Base-by-base conservation (phyloP, 2,113 vertebrate species). In the Siphamia tubifer region DNA sequence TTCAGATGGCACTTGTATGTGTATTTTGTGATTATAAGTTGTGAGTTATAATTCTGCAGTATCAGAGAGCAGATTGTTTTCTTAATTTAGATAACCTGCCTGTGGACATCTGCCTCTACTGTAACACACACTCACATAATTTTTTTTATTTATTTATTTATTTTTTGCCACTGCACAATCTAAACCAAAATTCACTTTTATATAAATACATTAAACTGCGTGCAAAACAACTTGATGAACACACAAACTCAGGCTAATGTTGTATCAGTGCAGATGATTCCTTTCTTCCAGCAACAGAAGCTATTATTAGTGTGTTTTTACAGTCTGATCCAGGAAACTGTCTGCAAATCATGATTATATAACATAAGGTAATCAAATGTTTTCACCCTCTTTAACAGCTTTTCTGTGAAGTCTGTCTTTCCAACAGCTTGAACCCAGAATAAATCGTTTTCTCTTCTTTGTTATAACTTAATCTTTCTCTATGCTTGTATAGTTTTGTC, bases 31-130 rank as follows among this genome's bases (percentile, higher is more conserved):
- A 39, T 38, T 12, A 7, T 21, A 25, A 48, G 28, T 49, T 27
- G 42, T 78, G 73, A 87, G 44, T 78, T 71, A 74, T 85, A 11
- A 8, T n/a, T 5, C 2, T 49, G 44, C 15, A 9, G 69, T 79
- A 81, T 81, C 82, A 82, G 49, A 44, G 64, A 82, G 72, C 84
- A 82, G 82, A 63, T 71, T 85, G 82, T 82, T 81, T 42, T 80
- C 48, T 31, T 47, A 23, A 25, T 20, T 53, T 15, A 53, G 60
- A 67, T 53, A 74, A 73, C 52, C 44, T 60, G 32, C 31, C 32
- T 13, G 8, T 17, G 8, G 13, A 20, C 4, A 13, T 35, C 24
- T 40, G 3, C 15, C 10, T 3, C 12, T 4, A 2, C 32, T 21
- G 32, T n/a, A n/a, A n/a, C 49, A 44, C 16, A 54, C 43, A 25